phyloP scores from a whole-genome alignment of 2,113 vertebrate species.

The Isurus oxyrinchus region DNA sequence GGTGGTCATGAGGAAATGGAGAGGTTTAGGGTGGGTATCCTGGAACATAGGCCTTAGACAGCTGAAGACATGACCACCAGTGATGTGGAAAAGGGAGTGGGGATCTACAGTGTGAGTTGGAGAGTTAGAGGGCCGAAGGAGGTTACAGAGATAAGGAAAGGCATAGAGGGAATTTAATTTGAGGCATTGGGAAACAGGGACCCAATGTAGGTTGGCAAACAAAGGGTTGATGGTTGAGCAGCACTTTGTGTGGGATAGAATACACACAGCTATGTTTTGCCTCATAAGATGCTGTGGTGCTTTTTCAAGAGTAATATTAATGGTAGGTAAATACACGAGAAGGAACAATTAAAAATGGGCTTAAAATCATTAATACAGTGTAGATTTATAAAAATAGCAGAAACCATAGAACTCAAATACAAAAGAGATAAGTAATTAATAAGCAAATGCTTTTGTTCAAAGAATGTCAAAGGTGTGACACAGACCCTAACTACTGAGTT shows the following conservation, averaged over 20 bases:
- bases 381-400: not conserved
- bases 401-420: not conserved
- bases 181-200: not conserved
- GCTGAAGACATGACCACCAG: not conserved
- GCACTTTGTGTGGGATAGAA: not conserved
- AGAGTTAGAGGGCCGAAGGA: not conserved
- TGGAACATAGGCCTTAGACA: not conserved
- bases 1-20: not conserved
- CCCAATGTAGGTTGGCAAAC: not conserved
- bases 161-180: no score
- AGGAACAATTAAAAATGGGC: not conserved
- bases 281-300: not conserved
- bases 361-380: not conserved
- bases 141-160: not conserved
- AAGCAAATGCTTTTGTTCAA: constrained; percentile 8
- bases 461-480: not conserved
- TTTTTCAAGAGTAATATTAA: not conserved
- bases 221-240: not conserved
- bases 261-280: not conserved
- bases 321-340: not conserved
- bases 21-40: not conserved
- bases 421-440: not conserved
- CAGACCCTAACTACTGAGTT: not conserved
- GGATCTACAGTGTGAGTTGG: not conserved
- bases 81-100: not conserved